A percentile compares a stretch with the other conserved stretches of the same genome.
Evolutionary conservation across 35 echinoderm and acorn worm species (phyloP).

Genomic region (Eucidaris tribuloides): DNA sequence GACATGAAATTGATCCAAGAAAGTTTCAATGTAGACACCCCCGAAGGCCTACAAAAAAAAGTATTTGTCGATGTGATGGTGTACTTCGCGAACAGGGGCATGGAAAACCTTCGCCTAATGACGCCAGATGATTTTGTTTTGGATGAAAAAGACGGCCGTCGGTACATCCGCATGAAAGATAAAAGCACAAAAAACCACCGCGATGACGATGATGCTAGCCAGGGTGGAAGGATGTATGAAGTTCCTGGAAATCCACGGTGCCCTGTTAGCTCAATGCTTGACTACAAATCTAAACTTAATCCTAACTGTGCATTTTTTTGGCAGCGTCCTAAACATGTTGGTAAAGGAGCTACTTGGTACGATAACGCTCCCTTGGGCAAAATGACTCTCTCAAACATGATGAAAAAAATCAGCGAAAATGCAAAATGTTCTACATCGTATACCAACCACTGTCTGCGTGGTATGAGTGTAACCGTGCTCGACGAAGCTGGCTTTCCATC

Average conservation of each 20-base stretch:
- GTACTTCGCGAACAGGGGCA: neutral
- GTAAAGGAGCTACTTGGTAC: neutral
- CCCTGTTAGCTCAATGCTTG: neutral
- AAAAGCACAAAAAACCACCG: neutral
- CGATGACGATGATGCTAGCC: neutral
- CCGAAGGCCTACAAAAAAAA: conserved; percentile 2
- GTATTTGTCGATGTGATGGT: neutral
- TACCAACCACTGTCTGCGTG: too few relatives aligned
- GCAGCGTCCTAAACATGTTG: neutral
- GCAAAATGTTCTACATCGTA: too few relatives aligned
- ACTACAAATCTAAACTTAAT: neutral
- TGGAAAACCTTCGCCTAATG: conserved; percentile 5
- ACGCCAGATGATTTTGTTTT: neutral
- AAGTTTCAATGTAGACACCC: neutral
- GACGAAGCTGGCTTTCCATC: too few relatives aligned
- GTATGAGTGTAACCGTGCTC: too few relatives aligned
- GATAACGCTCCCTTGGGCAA: too few relatives aligned
- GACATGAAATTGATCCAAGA: neutral
- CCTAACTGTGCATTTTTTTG: neutral
- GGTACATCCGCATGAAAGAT: neutral
- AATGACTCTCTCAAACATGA: too few relatives aligned
- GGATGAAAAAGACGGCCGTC: neutral
- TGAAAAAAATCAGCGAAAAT: too few relatives aligned
- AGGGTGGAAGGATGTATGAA: neutral
- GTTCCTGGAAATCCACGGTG: neutral